Base-by-base conservation (phyloP, 2,797 vertebrate species). In the Cossypha dichroa region DNA sequence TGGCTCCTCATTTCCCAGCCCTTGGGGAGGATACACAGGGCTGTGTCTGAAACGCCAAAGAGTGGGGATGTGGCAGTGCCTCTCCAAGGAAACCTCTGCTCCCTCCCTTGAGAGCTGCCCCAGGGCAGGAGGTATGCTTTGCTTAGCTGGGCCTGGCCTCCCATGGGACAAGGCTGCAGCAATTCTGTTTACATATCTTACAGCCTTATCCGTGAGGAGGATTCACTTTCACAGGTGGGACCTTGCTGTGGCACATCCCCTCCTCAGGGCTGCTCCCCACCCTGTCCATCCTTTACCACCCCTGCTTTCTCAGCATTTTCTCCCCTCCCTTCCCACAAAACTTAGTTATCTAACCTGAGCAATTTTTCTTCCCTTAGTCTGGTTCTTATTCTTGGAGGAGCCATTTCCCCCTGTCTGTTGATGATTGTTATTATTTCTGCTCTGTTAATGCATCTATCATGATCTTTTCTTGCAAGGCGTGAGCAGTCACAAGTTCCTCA, bases 281-380 rank as follows among this genome's bases (percentile, higher is more conserved):
- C 20, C 23, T 52, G 25, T 36, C 46, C 51, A 54, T 77, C 31
- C 52, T 82, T 76, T 41, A 54, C 54, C 21, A 80, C 6, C 9
- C 13, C 43, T 67, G 40, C 20, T 54, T 86, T 72, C 62, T 63
- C 4, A 2, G 31, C 31, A 46, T 73, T 66, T 82, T 74, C 52
- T 90, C 14, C 36, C 29, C 33, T 31, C 16, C 3, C 14, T 94
- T 88, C 60, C 77, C 58, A 63, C 76, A 91, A 91, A 72, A 75
- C 21, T 45, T 19, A 55, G 40, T 81, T 66, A 48, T 49, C 40
- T 82, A 86, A 93, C 48, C 26, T 38, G 55, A 82, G 36, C 43
- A 34, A 69, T 83, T 92, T 84, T 81, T 88, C 81, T 93, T 90
- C 69, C 62, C 46, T 78, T 84, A 78, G 52, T 85, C 70, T 82